Evolutionary conservation across 2,888 invertebrate species (phyloP), one percentile per base, ranked within the genome.

Genomic region (Tromatobia lineatoria): DNA sequence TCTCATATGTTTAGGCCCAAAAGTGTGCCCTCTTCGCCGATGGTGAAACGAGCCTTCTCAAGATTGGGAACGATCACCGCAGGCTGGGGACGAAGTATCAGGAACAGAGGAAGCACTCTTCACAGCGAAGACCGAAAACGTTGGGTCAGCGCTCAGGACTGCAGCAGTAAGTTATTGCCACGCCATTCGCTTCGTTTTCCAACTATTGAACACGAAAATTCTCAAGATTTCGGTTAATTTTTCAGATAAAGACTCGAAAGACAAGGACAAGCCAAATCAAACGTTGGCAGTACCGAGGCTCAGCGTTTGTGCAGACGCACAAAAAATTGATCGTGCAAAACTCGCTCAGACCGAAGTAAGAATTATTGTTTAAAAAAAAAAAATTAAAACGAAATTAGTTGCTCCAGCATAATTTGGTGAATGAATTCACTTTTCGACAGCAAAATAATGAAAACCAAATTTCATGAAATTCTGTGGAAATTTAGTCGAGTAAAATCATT

Each of bases 31-130:
- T 98, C 98, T 89, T 98, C 98, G 59, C 98, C 98, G 42, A 98
- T 98, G 98, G 98, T 98, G 87, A 98, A 98, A 94, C 95, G 98
- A 34, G 98, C 98, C 1, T 98, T 98, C 93, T 98, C 98, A n/a
- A 95, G 98, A 20, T 94, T 98, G 81, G 98, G 98, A 18, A 98
- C 97, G 67, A 97, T 98, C 89, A 98, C 98, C 0, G 97, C 98
- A 0, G 98, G 98, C 64, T 98, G 98, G 98, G 98, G 98, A 0
- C 95, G 97, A 64, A 97, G 97, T 82, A 97, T 98, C 89, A 95
- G 98, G 84, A 98, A 97, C 91, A 97, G 97, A 88, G 97, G 97
- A 91, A 96, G 97, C 1, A 97, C 97, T 82, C 95, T 97, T 85
- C 96, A 97, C 89, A 97, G 96, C 4, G 98, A 98, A 64, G 98